Base-by-base conservation (phyloP, 1,140 invertebrate species). In the Papilio polytes region DNA sequence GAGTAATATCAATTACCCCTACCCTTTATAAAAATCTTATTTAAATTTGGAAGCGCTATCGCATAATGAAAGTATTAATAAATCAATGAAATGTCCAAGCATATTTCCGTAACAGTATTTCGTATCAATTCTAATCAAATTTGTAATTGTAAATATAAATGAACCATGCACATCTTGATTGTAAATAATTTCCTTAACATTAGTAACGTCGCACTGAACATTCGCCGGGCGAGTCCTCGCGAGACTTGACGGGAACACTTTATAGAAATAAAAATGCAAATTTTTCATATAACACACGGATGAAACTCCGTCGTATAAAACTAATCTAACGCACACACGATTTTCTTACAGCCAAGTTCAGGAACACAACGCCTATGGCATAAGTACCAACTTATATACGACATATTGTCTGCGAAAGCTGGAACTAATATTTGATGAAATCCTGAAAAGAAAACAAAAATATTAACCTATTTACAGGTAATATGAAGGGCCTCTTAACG, bases 361-460 rank as follows among this genome's bases (percentile, higher is more conserved):
- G 86, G 86, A 88, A 88, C 85, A 85, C 79, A 66, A 80, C 79
- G 84, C 85, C 85, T 86, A 86, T 76, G 78, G 83, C 83, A 82
- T 80, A 80, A 87, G 80, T 83, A 90, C 89, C 82, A 91, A 89
- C 84, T 88, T 88, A 86, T 85, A 84, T 88, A 80, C 83, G 85
- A 88, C 46, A 81, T 88, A 86, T 87, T 85, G 81, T 87, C 87
- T 80, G 83, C 79, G 80, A 82, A 51, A 73, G 80, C 83, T 82
- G 83, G 82, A 82, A 83, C 76, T 80, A 72, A 82, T 80, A 20
- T 80, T 70, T 51, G 18, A 80, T 59, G 26, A 72, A 79, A 81
- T 80, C 87, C 87, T 88, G 87, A 13, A 88, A 88, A 80, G 10
- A 51, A 78, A 78, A 73, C 6, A 59, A 70, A 46, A 70, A 18